Base-by-base conservation (phyloP, 2,888 invertebrate genomes). In the Meiosimyza decipiens region DNA sequence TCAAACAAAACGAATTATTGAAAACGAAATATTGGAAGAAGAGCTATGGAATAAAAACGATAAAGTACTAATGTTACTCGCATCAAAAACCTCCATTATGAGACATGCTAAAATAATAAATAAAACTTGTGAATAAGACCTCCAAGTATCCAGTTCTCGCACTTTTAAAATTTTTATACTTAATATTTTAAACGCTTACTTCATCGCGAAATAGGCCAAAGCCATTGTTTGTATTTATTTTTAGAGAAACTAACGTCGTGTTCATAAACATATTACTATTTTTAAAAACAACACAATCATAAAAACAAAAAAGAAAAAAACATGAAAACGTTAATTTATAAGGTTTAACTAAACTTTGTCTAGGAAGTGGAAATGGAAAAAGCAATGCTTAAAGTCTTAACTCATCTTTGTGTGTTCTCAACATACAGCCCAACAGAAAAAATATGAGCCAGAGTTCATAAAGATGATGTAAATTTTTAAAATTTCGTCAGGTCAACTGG, bases 31-130 rank as follows among this genome's bases (percentile, higher is more conserved):
- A 50, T 18, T 12, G 9, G 13, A 28, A 51, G 12, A 59, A 59
- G n/a, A 59, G 22, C 50, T 59, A 69, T 50, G 68, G 59, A 69
- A 59, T 69, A 69, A 69, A 59, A 59, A 57, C 68, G n/a, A 52
- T 13, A 13, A 49, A 15, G 16, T 40, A 9, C 9, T 40, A 63
- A 49, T 63, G 4, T 63, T n/a, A n/a, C 50, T 18, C 18, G 49
- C 2, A 50, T 12, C 49, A 18, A 49, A 18, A 40, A 18, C 49
- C 40, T 9, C 40, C 40, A 1, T 40, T 40, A 40, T 40, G 40
- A 6, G 40, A 9, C 9, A 9, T 40, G 40, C 4, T 40, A 9
- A 40, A 40, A 40, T n/a, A 11, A 55, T 3, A 55, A 55, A n/a
- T 16, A 57, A 22, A 28, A 28, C 12, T 13, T 57, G 18, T 18